A percentile compares a stretch with the other conserved stretches of the same genome.
These are phyloP conservation scores for Xenopus borealis DNA, from an alignment of 2,113 vertebrate genomes.

Conservation along the genomic window DNA sequence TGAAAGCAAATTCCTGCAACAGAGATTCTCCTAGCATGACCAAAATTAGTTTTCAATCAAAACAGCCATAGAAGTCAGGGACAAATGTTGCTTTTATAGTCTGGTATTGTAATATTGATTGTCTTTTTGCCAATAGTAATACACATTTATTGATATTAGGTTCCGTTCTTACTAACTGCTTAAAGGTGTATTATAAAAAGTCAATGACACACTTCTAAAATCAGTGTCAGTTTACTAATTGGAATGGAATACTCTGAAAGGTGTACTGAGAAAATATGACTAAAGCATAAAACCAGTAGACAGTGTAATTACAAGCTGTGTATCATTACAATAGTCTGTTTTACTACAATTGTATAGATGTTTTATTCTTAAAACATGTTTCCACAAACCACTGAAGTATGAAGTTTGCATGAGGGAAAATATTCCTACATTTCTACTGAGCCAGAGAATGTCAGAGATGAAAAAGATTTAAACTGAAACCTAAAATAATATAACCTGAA, in stretches of 20 bases:
- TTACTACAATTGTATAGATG: background rate
- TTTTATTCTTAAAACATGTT: background rate
- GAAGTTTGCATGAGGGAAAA: background rate
- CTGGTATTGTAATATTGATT: conserved; percentile 5
- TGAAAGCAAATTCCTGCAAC: background rate
- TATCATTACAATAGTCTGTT: background rate
- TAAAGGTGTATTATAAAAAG: background rate
- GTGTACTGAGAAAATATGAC: background rate
- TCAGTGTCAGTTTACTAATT: conserved; percentile 12
- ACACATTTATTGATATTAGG: conserved; percentile 31
- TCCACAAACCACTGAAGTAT: background rate
- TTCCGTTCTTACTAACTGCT: background rate
- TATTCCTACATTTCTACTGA: too few relatives aligned
- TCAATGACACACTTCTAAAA: conserved; percentile 20
- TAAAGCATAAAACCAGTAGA: background rate
- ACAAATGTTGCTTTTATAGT: background rate
- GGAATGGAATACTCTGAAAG: conserved; percentile 4
- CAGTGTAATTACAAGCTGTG: background rate
- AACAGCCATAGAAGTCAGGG: conserved; percentile 13
- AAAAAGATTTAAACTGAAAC: too few relatives aligned
- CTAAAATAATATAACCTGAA: too few relatives aligned
- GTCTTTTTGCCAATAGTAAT: conserved; percentile 30
- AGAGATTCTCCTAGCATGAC: background rate
- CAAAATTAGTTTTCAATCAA: conserved; percentile 35
- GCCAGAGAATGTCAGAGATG: too few relatives aligned